Evolutionary conservation across 2,888 invertebrate genomes (phyloP).

Genomic region (Dryococelus australis): DNA sequence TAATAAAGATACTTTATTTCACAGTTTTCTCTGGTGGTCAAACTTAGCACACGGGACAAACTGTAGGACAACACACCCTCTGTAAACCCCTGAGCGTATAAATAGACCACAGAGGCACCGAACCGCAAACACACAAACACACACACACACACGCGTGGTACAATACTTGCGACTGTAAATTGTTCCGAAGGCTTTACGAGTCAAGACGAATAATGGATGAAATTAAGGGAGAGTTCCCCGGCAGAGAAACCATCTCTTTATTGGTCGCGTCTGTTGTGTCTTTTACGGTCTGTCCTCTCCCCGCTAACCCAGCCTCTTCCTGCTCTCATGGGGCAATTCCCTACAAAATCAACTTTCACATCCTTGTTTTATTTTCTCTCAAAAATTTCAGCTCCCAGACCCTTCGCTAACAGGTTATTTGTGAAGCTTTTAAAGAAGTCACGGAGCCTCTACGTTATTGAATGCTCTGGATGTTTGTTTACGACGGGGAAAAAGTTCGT

Average conservation of each 20-base stretch:
- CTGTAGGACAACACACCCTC: not conserved
- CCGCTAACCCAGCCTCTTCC: not conserved
- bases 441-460: not conserved
- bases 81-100: not conserved
- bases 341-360: slow-evolving; percentile 1
- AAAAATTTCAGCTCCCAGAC: not conserved
- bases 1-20: too few relatives aligned
- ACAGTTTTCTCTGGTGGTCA: too few relatives aligned
- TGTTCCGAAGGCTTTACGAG: not conserved
- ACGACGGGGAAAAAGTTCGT: not conserved
- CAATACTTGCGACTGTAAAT: not conserved
- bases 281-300: not conserved
- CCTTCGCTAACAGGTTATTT: not conserved
- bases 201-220: not conserved
- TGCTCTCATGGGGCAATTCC: not conserved
- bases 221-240: not conserved
- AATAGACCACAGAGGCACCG: not conserved
- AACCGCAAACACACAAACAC: not conserved
- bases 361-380: not conserved
- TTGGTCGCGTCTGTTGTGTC: slow-evolving; percentile 2
- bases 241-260: not conserved
- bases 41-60: too few relatives aligned
- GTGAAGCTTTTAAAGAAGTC: slow-evolving; percentile 1
- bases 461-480: not conserved
- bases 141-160: not conserved